A percentile compares a stretch with the other conserved stretches of the same genome.
Conservation (phyloP, 2,797 vertebrate species). For the Microctenopoma lineatum region DNA sequence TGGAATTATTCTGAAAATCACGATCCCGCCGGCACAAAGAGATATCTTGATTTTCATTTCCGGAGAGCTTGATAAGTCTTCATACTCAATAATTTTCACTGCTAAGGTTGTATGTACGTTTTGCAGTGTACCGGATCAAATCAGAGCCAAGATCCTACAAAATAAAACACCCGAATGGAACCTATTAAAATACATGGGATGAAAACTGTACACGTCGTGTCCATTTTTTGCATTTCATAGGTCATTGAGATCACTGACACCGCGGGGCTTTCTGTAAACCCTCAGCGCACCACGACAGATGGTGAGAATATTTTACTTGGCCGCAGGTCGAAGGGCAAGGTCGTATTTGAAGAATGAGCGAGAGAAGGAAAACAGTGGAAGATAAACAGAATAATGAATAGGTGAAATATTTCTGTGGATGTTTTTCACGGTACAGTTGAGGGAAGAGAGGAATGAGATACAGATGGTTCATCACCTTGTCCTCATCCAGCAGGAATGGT, state of each 20-base stretch:
- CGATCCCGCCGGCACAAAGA: background rate
- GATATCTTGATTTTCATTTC: constrained; percentile 2
- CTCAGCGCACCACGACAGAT: constrained; percentile 43
- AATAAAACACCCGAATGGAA: background rate
- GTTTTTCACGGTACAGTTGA: background rate
- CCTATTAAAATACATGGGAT: background rate
- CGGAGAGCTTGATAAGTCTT: background rate
- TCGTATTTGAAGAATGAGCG: background rate
- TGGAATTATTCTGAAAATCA: constrained; percentile 6
- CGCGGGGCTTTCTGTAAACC: constrained; percentile 30
- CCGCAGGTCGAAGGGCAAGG: background rate
- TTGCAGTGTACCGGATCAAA: background rate
- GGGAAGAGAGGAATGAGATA: background rate
- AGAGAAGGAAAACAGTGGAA: constrained; percentile 5
- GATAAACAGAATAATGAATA: constrained; percentile 29
- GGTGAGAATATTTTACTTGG: constrained; percentile 62
- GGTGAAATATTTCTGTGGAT: constrained; percentile 7
- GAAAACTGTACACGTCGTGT: background rate
- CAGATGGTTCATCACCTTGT: background rate
- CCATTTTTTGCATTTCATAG: constrained; percentile 12
- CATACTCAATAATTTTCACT: no score
- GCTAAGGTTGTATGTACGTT: background rate
- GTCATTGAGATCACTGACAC: constrained; percentile 34
- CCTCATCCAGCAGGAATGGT: no score
- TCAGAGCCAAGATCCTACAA: background rate